These are phyloP conservation scores for Ammodytes marinus DNA, from an alignment of 2,113 vertebrate species.

Conservation along the genomic window DNA sequence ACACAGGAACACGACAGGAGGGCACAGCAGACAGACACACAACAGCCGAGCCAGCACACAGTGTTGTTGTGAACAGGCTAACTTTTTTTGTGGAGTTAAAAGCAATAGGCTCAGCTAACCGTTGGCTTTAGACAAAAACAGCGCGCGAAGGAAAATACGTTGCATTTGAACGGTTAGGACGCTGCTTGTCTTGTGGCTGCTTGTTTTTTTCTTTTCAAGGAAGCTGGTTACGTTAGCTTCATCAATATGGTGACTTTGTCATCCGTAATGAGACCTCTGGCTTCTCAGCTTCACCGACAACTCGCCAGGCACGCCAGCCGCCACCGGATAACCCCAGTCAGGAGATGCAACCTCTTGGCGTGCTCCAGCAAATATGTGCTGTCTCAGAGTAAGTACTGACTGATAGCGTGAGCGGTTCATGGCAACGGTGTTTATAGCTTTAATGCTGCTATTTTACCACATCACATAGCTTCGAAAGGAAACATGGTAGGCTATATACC, in stretches of 20 bases:
- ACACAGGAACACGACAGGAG: not conserved
- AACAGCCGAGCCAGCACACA: not conserved
- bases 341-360: slow-evolving; percentile 87
- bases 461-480: not conserved
- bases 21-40: not conserved
- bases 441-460: not conserved
- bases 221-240: not conserved
- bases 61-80: slow-evolving; percentile 21
- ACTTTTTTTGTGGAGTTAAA: not conserved
- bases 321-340: slow-evolving; percentile 67
- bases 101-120: not conserved
- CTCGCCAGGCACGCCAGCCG: slow-evolving; percentile 45
- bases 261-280: slow-evolving; percentile 71
- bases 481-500: too few species aligned
- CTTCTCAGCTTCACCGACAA: slow-evolving; percentile 64
- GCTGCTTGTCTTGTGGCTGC: not conserved
- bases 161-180: not conserved
- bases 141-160: too few species aligned
- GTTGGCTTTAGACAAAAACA: not conserved
- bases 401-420: too few species aligned
- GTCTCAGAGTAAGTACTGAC: slow-evolving; percentile 84
- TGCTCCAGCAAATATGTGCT: slow-evolving; percentile 90
- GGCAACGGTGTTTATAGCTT: not conserved
- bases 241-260: slow-evolving; percentile 76
- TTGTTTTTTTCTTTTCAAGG: too few species aligned